phyloP scores from a whole-genome alignment of 2,113 vertebrate genomes.

The Trichomycterus rosablanca region DNA sequence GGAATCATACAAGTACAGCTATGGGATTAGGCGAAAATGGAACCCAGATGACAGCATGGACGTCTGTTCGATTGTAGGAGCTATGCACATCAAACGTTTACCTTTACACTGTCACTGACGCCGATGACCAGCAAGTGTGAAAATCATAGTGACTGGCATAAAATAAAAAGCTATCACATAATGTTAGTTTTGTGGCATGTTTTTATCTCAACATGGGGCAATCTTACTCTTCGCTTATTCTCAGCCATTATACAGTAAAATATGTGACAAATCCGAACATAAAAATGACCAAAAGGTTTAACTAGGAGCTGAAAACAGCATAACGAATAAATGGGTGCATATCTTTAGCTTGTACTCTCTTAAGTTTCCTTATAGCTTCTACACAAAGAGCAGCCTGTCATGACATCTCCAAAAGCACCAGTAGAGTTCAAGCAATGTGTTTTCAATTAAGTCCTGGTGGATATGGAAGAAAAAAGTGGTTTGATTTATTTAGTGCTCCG shows the following conservation, averaged over 20 bases:
- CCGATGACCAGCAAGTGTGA: conserved; percentile 3
- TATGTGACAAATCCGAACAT: neutral
- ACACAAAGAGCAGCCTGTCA: conserved; percentile 64
- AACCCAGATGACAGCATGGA: conserved; percentile 45
- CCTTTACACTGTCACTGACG: conserved; percentile 11
- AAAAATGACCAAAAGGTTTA: no score
- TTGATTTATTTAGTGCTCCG: conserved; percentile 87
- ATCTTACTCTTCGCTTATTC: no score
- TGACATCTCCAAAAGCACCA: conserved; percentile 52
- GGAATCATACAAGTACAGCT: conserved; percentile 43
- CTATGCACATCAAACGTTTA: conserved; percentile 18
- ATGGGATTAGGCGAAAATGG: conserved; percentile 46
- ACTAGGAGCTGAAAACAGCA: no score
- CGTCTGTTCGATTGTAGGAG: conserved; percentile 26
- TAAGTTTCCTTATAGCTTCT: conserved; percentile 34
- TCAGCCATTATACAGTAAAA: no score
- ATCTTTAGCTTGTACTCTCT: neutral
- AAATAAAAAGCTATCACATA: neutral
- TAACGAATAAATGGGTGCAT: no score
- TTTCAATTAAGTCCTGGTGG: conserved; percentile 87
- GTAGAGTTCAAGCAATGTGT: conserved; percentile 73
- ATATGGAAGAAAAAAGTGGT: conserved; percentile 55
- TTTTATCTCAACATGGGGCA: no score
- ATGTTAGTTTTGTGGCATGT: no score
- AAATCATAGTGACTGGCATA: conserved; percentile 1